Percentiles rank a stretch among this genome's conserved stretches.
phyloP scores from a whole-genome alignment of 2,888 invertebrate genomes.

The Liodrosophila aerea region DNA sequence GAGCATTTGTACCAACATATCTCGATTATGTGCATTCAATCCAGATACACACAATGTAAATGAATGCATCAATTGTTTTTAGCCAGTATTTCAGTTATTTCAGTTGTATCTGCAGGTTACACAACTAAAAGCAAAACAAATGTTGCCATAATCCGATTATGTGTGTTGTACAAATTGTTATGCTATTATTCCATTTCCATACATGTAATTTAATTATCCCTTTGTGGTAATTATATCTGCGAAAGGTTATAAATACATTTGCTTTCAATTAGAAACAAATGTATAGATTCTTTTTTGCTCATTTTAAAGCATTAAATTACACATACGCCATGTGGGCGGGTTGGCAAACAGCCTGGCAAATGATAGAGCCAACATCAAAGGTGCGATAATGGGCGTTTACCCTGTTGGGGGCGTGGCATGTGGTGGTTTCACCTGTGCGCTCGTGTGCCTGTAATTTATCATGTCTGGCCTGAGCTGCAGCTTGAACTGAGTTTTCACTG shows the following conservation, averaged over 20 bases:
- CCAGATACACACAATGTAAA: background rate
- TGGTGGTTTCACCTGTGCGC: slow-evolving; percentile 36
- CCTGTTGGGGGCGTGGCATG: background rate
- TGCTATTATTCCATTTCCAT: too few relatives aligned
- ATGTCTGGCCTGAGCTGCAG: slow-evolving; percentile 7
- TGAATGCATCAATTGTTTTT: too few relatives aligned
- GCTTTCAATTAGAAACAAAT: background rate
- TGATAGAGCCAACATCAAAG: slow-evolving; percentile 23
- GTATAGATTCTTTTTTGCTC: background rate
- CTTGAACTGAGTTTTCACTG: background rate
- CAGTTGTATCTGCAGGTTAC: too few relatives aligned
- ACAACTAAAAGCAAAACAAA: background rate
- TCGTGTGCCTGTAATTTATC: slow-evolving; percentile 52
- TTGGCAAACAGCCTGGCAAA: slow-evolving; percentile 17
- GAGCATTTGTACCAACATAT: background rate
- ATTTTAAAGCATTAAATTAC: slow-evolving; percentile 15
- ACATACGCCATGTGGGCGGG: slow-evolving; percentile 33
- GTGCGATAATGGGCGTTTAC: slow-evolving; percentile 17
- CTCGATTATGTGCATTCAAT: background rate
- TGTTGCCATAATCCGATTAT: slow-evolving; percentile 11
- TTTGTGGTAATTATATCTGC: too few relatives aligned
- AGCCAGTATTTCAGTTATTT: too few relatives aligned
- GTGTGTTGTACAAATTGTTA: too few relatives aligned
- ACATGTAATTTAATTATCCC: too few relatives aligned
- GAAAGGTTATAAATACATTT: slow-evolving; percentile 5